phyloP scores from a whole-genome alignment of 2,113 vertebrate species.

The Nipponia nippon region DNA sequence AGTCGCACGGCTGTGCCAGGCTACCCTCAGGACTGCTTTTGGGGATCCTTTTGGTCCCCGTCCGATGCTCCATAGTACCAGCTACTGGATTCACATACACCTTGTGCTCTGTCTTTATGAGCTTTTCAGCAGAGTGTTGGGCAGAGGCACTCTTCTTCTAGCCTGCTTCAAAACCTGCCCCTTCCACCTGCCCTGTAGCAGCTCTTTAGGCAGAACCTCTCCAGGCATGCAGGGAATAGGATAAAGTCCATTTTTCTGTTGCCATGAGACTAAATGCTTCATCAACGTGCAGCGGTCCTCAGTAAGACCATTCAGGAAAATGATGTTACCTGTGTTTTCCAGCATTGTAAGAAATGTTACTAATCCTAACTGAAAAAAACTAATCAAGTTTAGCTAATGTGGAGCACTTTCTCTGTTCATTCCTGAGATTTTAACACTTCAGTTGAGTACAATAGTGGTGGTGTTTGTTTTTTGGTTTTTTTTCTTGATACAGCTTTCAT shows the following conservation, averaged over 20 bases:
- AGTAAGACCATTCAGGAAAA: not conserved
- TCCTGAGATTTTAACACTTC: not conserved
- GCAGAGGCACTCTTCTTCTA: not conserved
- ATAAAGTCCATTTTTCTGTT: not conserved
- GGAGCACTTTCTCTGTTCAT: not conserved
- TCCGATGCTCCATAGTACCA: not conserved
- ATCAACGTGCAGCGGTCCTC: not conserved
- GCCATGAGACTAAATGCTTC: not conserved
- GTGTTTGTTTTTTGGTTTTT: not conserved
- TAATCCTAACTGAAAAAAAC: not conserved
- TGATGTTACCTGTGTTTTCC: not conserved
- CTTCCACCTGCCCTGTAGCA: not conserved
- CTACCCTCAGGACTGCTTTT: not conserved
- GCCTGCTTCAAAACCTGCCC: not conserved
- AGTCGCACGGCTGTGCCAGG: fast-evolving
- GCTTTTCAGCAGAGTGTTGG: not conserved
- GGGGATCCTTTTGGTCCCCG: not conserved
- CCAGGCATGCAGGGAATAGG: not conserved
- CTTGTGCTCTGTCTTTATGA: not conserved
- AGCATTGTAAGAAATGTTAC: not conserved
- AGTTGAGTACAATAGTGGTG: not conserved
- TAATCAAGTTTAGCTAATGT: not conserved
- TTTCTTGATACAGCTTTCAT: not conserved
- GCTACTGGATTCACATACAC: not conserved
- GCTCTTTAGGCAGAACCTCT: not conserved